Percentiles rank a stretch among this genome's conserved stretches.
These are phyloP conservation scores for Drosophila melanica DNA, from an alignment of 1,140 invertebrate genomes.

Conservation along the genomic window DNA sequence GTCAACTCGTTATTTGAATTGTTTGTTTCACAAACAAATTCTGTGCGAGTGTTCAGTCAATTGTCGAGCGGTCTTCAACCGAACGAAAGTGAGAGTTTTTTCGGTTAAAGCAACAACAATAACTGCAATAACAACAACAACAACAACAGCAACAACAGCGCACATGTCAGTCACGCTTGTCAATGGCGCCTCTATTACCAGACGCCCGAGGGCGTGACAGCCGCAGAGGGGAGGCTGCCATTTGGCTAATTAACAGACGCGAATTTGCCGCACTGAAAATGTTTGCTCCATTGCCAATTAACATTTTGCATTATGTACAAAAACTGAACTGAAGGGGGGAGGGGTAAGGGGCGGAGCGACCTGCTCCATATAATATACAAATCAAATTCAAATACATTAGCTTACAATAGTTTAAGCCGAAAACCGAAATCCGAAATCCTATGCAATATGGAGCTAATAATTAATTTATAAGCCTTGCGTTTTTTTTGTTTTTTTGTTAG, in stretches of 20 bases:
- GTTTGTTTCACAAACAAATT: constrained; percentile 79
- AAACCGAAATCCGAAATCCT: too few relatives aligned
- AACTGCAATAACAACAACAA: constrained; percentile 21
- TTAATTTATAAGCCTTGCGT: constrained; percentile 60
- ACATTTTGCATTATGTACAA: constrained; percentile 41
- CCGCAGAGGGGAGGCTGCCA: constrained; percentile 11
- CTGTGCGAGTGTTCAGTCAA: constrained; percentile 67
- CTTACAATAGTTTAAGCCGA: neutral
- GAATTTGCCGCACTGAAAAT: too few relatives aligned
- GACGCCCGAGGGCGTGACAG: constrained; percentile 35
- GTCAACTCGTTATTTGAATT: constrained; percentile 60
- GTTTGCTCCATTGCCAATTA: constrained; percentile 39
- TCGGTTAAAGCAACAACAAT: constrained; percentile 18
- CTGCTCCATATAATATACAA: constrained; percentile 15
- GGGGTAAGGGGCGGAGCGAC: neutral
- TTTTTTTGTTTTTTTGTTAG: constrained; percentile 43
- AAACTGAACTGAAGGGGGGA: neutral
- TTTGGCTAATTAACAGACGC: constrained; percentile 26
- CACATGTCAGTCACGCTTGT: constrained; percentile 74
- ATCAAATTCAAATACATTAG: constrained; percentile 5
- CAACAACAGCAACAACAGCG: constrained; percentile 28
- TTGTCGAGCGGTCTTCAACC: constrained; percentile 52
- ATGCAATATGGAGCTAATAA: neutral
- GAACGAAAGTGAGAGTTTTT: constrained; percentile 79
- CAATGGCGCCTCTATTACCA: constrained; percentile 60